These are phyloP conservation scores for Cossypha dichroa DNA, from an alignment of 2,797 vertebrate genomes.

Conservation along the genomic window DNA sequence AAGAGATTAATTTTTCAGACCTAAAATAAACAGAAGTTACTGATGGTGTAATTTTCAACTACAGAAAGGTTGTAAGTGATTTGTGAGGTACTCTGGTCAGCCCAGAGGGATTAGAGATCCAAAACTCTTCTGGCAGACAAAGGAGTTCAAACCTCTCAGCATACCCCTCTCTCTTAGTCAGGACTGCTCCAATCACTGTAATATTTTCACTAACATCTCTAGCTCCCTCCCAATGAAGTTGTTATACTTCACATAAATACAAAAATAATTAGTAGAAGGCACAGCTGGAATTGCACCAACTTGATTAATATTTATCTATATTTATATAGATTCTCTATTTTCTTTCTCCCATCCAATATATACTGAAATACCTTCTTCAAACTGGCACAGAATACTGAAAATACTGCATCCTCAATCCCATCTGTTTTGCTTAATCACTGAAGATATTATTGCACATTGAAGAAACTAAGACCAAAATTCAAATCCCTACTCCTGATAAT, in stretches of 20 bases:
- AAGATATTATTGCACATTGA: neutral
- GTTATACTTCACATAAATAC: neutral
- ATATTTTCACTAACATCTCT: neutral
- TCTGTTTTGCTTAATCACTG: neutral
- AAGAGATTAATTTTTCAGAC: neutral
- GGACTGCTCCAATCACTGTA: neutral
- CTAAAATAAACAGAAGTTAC: neutral
- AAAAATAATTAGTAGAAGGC: neutral
- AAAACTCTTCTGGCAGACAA: fast-evolving
- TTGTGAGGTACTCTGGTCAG: neutral
- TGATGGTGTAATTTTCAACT: neutral
- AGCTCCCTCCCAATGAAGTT: neutral
- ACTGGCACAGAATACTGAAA: neutral
- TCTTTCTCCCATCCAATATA: neutral
- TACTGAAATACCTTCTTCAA: neutral
- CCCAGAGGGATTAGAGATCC: neutral
- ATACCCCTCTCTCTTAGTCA: neutral
- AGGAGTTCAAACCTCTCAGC: neutral
- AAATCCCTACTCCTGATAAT: neutral
- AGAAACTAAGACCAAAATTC: neutral
- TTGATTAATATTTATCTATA: neutral
- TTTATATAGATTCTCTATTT: neutral
- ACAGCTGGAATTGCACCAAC: neutral
- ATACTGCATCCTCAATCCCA: neutral
- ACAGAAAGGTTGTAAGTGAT: neutral